Evolutionary conservation across 2,797 vertebrate species (phyloP).

Genomic region (Dallia pectoralis): DNA sequence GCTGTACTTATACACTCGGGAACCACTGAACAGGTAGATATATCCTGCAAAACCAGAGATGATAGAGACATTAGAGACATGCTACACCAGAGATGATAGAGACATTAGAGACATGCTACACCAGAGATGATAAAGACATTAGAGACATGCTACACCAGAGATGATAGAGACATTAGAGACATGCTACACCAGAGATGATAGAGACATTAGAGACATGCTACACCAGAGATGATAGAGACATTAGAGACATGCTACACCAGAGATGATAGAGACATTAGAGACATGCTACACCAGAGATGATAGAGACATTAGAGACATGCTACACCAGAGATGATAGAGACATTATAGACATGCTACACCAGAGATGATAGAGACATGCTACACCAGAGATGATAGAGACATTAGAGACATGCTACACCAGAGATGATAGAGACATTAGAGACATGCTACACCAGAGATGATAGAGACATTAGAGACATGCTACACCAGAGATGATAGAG

Average conservation of each 20-base stretch:
- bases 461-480: too few relatives aligned
- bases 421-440: slow-evolving; percentile 15
- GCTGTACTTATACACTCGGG: slow-evolving; percentile 56
- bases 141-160: slow-evolving; percentile 6
- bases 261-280: slow-evolving; percentile 16
- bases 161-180: too few relatives aligned
- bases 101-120: slow-evolving; percentile 27
- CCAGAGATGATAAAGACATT: slow-evolving; percentile 2
- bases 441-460: neutral
- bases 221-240: too few relatives aligned
- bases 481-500: neutral
- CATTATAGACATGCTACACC: slow-evolving; percentile 17
- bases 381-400: neutral
- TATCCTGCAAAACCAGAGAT: slow-evolving; percentile 49
- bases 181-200: slow-evolving; percentile 29
- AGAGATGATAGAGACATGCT: too few relatives aligned
- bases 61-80: slow-evolving; percentile 15
- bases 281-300: neutral
- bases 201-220: slow-evolving; percentile 16
- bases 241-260: slow-evolving; percentile 43
- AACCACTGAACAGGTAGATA: slow-evolving; percentile 65
- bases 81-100: slow-evolving; percentile 13
- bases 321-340: neutral
- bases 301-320: too few relatives aligned
- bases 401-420: slow-evolving; percentile 40